phyloP scores from a whole-genome alignment of 1,140 invertebrate species.

The Coptotermes formosanus region DNA sequence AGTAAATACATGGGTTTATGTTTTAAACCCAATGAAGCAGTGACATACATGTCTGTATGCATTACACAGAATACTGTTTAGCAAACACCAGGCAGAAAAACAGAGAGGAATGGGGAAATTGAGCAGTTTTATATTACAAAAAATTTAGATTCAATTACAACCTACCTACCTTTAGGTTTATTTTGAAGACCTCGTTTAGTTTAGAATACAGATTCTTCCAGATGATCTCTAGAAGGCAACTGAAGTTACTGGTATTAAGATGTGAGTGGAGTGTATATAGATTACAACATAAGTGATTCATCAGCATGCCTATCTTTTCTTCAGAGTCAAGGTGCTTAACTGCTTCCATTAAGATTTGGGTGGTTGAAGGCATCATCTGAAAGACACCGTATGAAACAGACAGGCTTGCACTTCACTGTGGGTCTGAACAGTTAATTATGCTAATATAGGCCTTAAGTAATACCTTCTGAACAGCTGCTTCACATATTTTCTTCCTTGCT shows the following conservation, averaged over 20 bases:
- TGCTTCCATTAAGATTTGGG: slow-evolving; percentile 72
- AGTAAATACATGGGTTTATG: no score
- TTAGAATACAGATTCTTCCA: slow-evolving; percentile 72
- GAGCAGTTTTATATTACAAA: no score
- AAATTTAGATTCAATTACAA: no score
- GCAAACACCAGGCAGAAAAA: no score
- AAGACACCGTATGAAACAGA: neutral
- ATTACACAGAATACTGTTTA: no score
- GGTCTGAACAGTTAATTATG: no score
- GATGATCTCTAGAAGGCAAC: slow-evolving; percentile 71
- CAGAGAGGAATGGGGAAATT: no score
- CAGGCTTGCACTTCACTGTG: no score
- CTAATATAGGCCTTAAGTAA: neutral
- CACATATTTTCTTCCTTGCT: slow-evolving; percentile 81
- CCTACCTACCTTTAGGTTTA: slow-evolving; percentile 70
- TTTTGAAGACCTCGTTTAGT: slow-evolving; percentile 67
- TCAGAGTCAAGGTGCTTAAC: slow-evolving; percentile 73
- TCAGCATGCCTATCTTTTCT: slow-evolving; percentile 71
- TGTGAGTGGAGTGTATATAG: slow-evolving; percentile 68
- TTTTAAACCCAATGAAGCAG: no score
- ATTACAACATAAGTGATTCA: slow-evolving; percentile 77
- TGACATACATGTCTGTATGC: no score
- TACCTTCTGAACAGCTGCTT: slow-evolving; percentile 41
- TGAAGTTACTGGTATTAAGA: slow-evolving; percentile 77
- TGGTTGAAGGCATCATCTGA: slow-evolving; percentile 71